Base-by-base conservation (phyloP, 1,140 invertebrate species). In the Ylistrum balloti region DNA sequence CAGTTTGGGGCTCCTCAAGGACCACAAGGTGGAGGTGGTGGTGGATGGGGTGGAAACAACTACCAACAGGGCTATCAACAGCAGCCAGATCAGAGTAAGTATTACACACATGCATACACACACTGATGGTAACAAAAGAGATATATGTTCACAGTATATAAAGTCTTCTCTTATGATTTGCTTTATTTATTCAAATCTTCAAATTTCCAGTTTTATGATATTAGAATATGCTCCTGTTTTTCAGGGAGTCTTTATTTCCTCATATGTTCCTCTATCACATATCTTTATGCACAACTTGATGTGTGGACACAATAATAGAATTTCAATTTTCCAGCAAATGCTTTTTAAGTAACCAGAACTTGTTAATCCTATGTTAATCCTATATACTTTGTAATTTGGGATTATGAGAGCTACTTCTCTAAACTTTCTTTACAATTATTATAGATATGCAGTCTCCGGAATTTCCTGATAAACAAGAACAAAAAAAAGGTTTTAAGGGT, bases 11-110 rank as follows among this genome's bases (percentile, higher is more conserved):
- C 92, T 33, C 93, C 93, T n/a, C 92, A 93, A 89, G 93, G 93
- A 33, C 92, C 92, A 33, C 90, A 88, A 86, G 91, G 89, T 86
- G 86, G 88, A 88, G 91, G 88, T 48, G 90, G 89, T 41, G 89
- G 89, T 17, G 97, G 97, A 85, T 97, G 97, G 97, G 96, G 97
- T 48, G 96, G 96, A 94, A 96, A 96, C 91, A 96, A 96, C 91
- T 95, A 95, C 86, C 96, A 96, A 95, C 95, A 94, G 92, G 92
- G 93, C 85, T 94, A 96, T 87, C 94, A 95, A 88, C 95, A 95
- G 91, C 95, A 96, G 88, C 95, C 95, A 45, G 95, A 96, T 91
- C 95, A 95, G 45, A 96, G 96, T 96, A 95, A 96, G 96, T 95
- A 86, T 35, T 38, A 7, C 35, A 38, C 35, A 38, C 35, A 38